These are phyloP conservation scores for Drosophila paracracens DNA, from an alignment of 2,888 invertebrate genomes.

Conservation along the genomic window DNA sequence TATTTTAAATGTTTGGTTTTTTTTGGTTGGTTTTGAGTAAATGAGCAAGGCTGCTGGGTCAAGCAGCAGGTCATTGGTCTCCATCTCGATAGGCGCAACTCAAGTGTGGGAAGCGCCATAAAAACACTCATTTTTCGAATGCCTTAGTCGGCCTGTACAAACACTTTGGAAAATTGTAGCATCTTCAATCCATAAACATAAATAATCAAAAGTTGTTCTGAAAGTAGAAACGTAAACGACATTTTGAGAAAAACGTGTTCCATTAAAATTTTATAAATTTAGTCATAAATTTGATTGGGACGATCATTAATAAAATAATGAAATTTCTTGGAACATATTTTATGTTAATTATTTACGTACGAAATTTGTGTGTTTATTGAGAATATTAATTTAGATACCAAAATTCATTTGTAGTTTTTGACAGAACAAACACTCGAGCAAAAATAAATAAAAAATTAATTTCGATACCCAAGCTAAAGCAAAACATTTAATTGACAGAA, in stretches of 20 bases:
- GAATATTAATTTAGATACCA: neutral
- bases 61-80: constrained; percentile 54
- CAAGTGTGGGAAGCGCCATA: constrained; percentile 59
- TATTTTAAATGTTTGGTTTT: neutral
- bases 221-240: constrained; percentile 39
- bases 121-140: constrained; percentile 1
- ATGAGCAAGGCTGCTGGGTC: constrained; percentile 54
- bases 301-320: constrained; percentile 34
- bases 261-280: constrained; percentile 23
- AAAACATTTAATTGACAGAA: neutral
- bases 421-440: neutral
- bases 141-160: neutral
- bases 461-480: neutral
- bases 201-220: constrained; percentile 51
- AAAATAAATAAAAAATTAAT: neutral
- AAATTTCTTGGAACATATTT: constrained; percentile 12
- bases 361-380: neutral
- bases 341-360: constrained; percentile 4
- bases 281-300: constrained; percentile 42
- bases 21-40: constrained; percentile 12
- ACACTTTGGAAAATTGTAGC: constrained; percentile 11
- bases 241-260: constrained; percentile 37
- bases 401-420: neutral
- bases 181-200: neutral
- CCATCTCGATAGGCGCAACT: constrained; percentile 47